phyloP scores from a whole-genome alignment of 30 jellyfish, hydroid and myxozoan species.

The Mastigias papua region DNA sequence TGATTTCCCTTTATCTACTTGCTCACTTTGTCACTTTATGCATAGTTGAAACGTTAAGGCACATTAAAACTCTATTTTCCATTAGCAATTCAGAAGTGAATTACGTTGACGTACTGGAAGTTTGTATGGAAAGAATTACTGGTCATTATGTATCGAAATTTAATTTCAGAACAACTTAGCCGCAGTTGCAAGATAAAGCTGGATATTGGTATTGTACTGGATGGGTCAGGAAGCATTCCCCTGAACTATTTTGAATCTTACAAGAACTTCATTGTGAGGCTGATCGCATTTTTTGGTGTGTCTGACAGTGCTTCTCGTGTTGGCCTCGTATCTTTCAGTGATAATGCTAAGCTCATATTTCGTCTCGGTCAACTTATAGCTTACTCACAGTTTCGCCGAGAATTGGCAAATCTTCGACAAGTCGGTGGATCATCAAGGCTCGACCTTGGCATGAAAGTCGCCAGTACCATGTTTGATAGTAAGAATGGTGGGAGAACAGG shows the following conservation, averaged over 20 bases:
- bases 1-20: too few relatives aligned
- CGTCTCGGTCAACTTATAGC: slow-evolving; percentile 60
- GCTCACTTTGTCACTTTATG: too few relatives aligned
- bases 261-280: slow-evolving; percentile 27
- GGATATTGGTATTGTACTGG: slow-evolving; percentile 74
- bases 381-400: slow-evolving; percentile 36
- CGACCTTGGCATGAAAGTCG: slow-evolving; percentile 63
- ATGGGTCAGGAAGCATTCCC: slow-evolving; percentile 70
- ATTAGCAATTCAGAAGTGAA: too few relatives aligned
- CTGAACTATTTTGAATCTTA: slow-evolving; percentile 14
- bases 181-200: slow-evolving; percentile 43
- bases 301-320: slow-evolving; percentile 68
- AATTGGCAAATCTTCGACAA: slow-evolving; percentile 19
- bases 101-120: too few relatives aligned
- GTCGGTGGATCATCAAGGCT: slow-evolving; percentile 77
- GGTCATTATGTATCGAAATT: not conserved
- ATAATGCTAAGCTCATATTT: slow-evolving; percentile 37
- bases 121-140: not conserved
- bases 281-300: slow-evolving; percentile 54
- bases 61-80: too few relatives aligned
- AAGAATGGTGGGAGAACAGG: slow-evolving; percentile 62
- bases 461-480: slow-evolving; percentile 57
- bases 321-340: slow-evolving; percentile 52
- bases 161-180: slow-evolving; percentile 61
- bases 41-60: too few relatives aligned